Base-by-base conservation (phyloP, 1,140 invertebrate genomes). In the Ptiloglossa arizonensis region DNA sequence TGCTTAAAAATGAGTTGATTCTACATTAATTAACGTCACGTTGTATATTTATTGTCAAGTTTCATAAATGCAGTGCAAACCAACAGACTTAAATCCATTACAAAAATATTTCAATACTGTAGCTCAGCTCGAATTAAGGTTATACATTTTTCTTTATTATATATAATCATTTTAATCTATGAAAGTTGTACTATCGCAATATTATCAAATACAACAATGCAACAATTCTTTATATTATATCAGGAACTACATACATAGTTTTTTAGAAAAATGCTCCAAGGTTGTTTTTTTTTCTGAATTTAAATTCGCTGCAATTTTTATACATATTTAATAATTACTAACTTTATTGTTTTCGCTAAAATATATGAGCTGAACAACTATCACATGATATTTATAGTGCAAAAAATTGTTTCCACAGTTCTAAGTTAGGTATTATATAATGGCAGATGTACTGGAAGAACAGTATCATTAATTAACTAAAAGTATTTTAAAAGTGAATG, bases 1-100 rank as follows among this genome's bases (percentile, higher is more conserved):
- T 70, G 15, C 15, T 66, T 44, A 66, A 41, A 38, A 6, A 48
- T 62, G 54, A 66, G n/a, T 22, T 32, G 35, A 56, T 46, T 63
- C 0, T 59, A 22, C 44, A 38, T 70, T 62, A 66, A 48, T 60
- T 79, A 67, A 52, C 27, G 32, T 46, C 15, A 59, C 1, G 15
- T 54, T 59, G 27, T 68, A 60, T 52, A 66, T 41, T 86, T 86
- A 82, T 85, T 86, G 83, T 86, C 84, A 69, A 79, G 48, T 85
- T 69, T 73, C 67, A 71, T 82, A 85, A 79, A 85, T 85, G 71
- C 63, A 86, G 15, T 56, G 70, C 69, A 56, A 68, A 60, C 32
- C n/a, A 68, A 56, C n/a, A 54, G 35, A 79, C 17, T 66, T 57
- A 63, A 62, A 83, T 56, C 46, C 50, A 54, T 79, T 80, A 80